phyloP scores from a whole-genome alignment of 2,888 invertebrate species.

The Cylloceria caligata region DNA sequence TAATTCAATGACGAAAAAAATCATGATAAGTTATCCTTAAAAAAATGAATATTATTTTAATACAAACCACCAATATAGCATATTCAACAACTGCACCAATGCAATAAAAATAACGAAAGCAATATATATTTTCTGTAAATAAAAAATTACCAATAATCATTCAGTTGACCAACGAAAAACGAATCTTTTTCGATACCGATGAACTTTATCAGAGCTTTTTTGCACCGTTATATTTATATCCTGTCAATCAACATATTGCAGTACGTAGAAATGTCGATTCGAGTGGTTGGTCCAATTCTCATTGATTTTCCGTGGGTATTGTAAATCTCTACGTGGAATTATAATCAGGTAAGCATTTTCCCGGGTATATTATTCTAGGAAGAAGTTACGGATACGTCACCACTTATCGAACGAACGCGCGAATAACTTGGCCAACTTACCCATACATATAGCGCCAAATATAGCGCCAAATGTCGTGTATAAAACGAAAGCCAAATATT shows the following conservation, averaged over 20 bases:
- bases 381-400: slow-evolving; percentile 10
- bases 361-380: slow-evolving; percentile 45
- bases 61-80: too few species aligned
- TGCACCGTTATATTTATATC: neutral
- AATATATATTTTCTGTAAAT: neutral
- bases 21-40: too few species aligned
- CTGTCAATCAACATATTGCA: neutral
- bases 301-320: slow-evolving; percentile 21
- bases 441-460: slow-evolving; percentile 26
- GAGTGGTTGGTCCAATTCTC: slow-evolving; percentile 14
- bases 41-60: too few species aligned
- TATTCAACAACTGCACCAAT: too few species aligned
- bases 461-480: neutral
- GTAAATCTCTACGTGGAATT: slow-evolving; percentile 45
- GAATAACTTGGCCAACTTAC: slow-evolving; percentile 20
- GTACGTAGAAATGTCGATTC: neutral
- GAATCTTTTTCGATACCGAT: neutral
- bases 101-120: neutral
- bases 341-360: slow-evolving; percentile 39
- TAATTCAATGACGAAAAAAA: too few species aligned
- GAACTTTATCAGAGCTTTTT: neutral
- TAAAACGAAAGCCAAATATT: neutral
- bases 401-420: slow-evolving; percentile 30
- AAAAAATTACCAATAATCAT: neutral
- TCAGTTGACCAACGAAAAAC: neutral